Evolutionary conservation across 2,113 vertebrate species (phyloP).

Genomic region (Phaethon lepturus): DNA sequence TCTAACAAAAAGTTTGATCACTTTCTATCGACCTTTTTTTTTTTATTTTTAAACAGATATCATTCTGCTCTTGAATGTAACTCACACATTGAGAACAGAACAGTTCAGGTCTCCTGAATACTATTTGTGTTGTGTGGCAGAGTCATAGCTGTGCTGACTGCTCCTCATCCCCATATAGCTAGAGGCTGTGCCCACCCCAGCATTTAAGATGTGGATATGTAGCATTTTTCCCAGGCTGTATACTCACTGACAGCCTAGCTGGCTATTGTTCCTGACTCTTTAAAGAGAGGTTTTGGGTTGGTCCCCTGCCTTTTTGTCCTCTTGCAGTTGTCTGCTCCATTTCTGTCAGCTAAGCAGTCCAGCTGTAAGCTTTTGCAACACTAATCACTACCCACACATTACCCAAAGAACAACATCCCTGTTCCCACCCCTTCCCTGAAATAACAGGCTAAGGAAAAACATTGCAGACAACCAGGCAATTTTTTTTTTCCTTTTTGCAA

Average conservation of each 20-base stretch:
- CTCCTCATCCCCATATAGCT: background rate
- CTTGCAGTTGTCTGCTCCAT: background rate
- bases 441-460: constrained; percentile 62
- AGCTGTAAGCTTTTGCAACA: constrained; percentile 56
- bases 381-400: constrained; percentile 41
- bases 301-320: background rate
- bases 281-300: background rate
- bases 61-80: background rate
- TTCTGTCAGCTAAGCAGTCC: constrained; percentile 49
- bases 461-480: constrained; percentile 13
- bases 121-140: background rate
- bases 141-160: background rate
- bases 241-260: background rate
- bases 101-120: background rate
- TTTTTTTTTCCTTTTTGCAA: background rate
- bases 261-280: background rate
- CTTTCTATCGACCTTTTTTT: background rate
- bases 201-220: background rate
- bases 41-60: background rate
- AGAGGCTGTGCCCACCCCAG: background rate
- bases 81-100: background rate
- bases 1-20: background rate
- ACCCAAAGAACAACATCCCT: constrained; percentile 49
- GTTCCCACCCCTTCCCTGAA: constrained; percentile 61
- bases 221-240: constrained; percentile 13